These are phyloP conservation scores for Bubo bubo DNA, from an alignment of 2,113 vertebrate genomes.

Conservation along the genomic window DNA sequence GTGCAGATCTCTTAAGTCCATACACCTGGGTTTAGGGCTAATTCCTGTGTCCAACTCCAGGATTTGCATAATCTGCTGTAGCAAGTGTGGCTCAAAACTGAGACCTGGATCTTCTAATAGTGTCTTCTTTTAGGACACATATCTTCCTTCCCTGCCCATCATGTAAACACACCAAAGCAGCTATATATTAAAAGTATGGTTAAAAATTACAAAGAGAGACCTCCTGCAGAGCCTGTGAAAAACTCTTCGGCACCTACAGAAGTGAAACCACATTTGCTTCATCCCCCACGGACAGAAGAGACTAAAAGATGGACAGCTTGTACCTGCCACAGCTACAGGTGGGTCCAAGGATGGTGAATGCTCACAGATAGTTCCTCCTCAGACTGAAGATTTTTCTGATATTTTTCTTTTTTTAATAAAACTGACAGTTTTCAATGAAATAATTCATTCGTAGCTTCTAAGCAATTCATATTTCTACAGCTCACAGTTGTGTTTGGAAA, in stretches of 20 bases:
- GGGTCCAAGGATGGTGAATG: background rate
- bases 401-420: background rate
- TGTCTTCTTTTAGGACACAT: background rate
- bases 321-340: background rate
- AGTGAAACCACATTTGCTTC: background rate
- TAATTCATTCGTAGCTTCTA: background rate
- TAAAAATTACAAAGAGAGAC: background rate
- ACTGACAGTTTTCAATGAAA: background rate
- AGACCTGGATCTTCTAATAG: background rate
- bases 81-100: background rate
- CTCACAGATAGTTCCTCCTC: background rate
- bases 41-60: background rate
- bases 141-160: background rate
- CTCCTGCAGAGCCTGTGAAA: background rate
- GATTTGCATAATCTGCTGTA: background rate
- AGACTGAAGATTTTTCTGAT: background rate
- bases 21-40: background rate
- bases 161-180: background rate
- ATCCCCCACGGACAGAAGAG: background rate
- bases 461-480: background rate
- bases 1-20: background rate
- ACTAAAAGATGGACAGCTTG: background rate
- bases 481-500: background rate
- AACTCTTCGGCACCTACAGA: background rate
- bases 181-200: background rate